Conservation (phyloP, 2,797 vertebrate genomes). For the Meda fulgida region DNA sequence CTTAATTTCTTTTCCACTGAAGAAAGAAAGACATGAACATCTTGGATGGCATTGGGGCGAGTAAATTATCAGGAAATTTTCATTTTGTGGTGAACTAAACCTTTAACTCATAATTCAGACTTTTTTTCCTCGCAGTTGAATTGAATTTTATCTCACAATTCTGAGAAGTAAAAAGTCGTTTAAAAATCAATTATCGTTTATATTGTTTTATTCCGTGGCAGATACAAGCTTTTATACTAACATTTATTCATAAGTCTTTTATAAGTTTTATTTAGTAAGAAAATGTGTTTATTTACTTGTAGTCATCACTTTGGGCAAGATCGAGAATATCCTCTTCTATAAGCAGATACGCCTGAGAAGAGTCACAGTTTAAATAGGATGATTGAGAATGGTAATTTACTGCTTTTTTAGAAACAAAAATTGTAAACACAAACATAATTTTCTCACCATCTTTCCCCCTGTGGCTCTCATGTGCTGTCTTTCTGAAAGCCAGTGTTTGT, state of each 20-base stretch:
- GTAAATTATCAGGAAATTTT: too few species aligned
- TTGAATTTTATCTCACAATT: too few species aligned
- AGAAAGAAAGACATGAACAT: too few species aligned
- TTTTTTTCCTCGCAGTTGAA: too few species aligned
- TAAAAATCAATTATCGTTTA: neutral
- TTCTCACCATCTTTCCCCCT: conserved; percentile 95
- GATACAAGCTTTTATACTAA: neutral
- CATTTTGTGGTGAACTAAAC: too few species aligned
- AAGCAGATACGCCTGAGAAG: conserved; percentile 90
- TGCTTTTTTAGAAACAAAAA: neutral
- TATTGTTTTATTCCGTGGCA: neutral
- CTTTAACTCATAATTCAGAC: too few species aligned
- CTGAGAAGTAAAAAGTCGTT: too few species aligned
- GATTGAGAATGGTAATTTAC: neutral
- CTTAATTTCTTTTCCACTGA: too few species aligned
- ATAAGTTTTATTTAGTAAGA: neutral
- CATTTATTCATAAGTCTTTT: neutral
- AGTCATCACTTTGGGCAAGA: conserved; percentile 88
- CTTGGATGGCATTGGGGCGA: too few species aligned
- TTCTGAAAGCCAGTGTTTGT: conserved; percentile 98
- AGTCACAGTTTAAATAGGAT: neutral
- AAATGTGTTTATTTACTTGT: conserved; percentile 82
- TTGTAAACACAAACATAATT: neutral
- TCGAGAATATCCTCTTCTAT: conserved; percentile 95
- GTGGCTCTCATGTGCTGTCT: conserved; percentile 97